A percentile compares a stretch with the other conserved stretches of the same genome.
phyloP scores from a whole-genome alignment of 2,797 vertebrate species.

The Liasis olivaceus region DNA sequence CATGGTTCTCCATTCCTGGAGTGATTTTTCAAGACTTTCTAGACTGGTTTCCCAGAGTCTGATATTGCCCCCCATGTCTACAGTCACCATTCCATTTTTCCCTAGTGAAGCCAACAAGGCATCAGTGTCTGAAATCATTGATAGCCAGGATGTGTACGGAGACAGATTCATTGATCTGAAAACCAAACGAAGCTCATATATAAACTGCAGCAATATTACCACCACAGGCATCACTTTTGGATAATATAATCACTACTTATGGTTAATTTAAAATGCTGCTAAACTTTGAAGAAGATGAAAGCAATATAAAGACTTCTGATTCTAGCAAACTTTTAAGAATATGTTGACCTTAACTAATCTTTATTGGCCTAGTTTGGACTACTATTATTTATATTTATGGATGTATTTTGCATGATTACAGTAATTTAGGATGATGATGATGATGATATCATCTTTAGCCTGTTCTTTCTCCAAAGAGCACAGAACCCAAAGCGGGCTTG shows the following conservation, averaged over 20 bases:
- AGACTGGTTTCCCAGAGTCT: constrained; percentile 95
- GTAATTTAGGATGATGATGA: neutral
- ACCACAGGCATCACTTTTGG: neutral
- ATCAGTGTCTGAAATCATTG: constrained; percentile 87
- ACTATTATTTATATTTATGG: neutral
- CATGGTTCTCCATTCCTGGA: constrained; percentile 96
- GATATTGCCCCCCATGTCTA: constrained; percentile 90
- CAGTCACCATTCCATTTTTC: constrained; percentile 83
- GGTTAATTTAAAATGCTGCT: neutral
- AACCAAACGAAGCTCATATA: constrained; percentile 36
- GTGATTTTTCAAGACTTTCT: constrained; percentile 85
- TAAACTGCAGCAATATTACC: neutral
- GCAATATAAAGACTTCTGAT: neutral
- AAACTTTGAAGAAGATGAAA: neutral
- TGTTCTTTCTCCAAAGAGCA: neutral
- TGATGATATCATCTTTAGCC: neutral
- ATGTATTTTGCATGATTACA: neutral
- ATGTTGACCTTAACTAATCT: neutral
- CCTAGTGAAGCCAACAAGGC: constrained; percentile 83
- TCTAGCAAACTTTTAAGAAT: neutral
- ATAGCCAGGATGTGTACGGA: constrained; percentile 90
- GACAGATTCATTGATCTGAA: constrained; percentile 83
- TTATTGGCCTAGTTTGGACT: neutral
- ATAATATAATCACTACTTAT: neutral
- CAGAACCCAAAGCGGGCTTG: neutral